Base-by-base conservation (phyloP, 2,797 vertebrate genomes). In the Corythornis leucogaster region DNA sequence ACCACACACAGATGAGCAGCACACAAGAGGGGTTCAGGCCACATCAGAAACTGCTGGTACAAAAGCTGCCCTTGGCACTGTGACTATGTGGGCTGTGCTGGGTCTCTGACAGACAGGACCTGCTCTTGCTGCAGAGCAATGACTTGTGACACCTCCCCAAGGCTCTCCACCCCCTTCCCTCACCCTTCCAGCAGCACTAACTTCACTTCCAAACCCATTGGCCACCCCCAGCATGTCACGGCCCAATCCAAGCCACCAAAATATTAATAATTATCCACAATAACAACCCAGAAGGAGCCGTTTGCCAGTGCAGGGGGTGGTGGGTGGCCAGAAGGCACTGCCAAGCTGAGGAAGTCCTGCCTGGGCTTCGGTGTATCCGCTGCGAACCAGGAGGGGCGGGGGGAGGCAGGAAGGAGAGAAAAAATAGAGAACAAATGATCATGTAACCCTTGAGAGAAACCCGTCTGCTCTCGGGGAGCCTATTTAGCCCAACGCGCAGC, bases 361-460 rank as follows among this genome's bases (percentile, higher is more conserved):
- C 92, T 26, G 71, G 81, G 92, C 89, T 95, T 97, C 71, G 24
- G 86, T 42, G 68, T 84, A 96, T 97, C 96, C 95, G 95, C 89
- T 96, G 92, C 89, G 92, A 90, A 89, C 89, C 91, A 95, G 85
- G 81, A 96, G 95, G 94, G 86, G 93, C 1, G 31, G 89, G 88
- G 92, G 92, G 83, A 83, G 82, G 78, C 89, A 94, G 92, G 94
- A 95, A 96, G 96, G 92, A 96, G 89, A 96, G 95, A 93, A 94
- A 94, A 96, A 95, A 95, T 94, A 95, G 90, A 92, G 90, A 96
- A 96, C 95, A 95, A 97, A 96, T 93, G 96, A 92, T 89, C 89
- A n/a, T 69, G 30, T 80, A 95, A 90, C 89, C 94, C 96, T 94
- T 57, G 87, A 96, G 95, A 95, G 92, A 96, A 95, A 95, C 90